Base-by-base conservation (phyloP, 1,140 invertebrate genomes). In the Dinoponera quadriceps region DNA sequence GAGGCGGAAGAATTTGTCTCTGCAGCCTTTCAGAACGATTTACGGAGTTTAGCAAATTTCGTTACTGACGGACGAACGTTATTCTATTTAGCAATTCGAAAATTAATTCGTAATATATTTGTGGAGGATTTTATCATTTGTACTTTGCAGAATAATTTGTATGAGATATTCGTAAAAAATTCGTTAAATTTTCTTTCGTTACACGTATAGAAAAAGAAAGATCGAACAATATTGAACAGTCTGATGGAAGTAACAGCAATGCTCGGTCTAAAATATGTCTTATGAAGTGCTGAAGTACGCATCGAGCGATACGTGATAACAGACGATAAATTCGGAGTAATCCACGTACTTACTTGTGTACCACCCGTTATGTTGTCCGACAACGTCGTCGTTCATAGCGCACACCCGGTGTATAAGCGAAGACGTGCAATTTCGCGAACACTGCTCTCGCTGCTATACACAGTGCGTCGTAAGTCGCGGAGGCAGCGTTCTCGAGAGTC, bases 381-480 rank as follows among this genome's bases (percentile, higher is more conserved):
- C 71, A 57, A 88, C 55, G 73, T 84, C 57, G 77, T 85, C 82
- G 66, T 83, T 88, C 83, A 88, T 86, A 88, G 72, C 80, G 55
- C 65, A 88, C 66, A 85, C 72, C 78, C 65, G 59, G 60, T 83
- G 60, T 57, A 51, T n/a, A 69, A 25, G 65, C 69, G 59, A 51
- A 83, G 49, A 77, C 54, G 54, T 74, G 49, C 55, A 87, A 87
- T 84, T 80, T 83, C 55, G 68, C 65, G 33, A 83, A 78, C 71
- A 85, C 65, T 73, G 55, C 2, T 38, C 22, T 2, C 20, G 14
- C 11, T 65, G 48, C 29, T 60, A 16, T 87, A 71, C 68, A 85
- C 68, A 14, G 57, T 60, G 38, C 62, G 71, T 44, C 29, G 51
- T 33, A 84, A n/a, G 60, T 75, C 14, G 25, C 49, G n/a, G 55